phyloP scores from a whole-genome alignment of 2,113 vertebrate species.

The Axis porcinus region DNA sequence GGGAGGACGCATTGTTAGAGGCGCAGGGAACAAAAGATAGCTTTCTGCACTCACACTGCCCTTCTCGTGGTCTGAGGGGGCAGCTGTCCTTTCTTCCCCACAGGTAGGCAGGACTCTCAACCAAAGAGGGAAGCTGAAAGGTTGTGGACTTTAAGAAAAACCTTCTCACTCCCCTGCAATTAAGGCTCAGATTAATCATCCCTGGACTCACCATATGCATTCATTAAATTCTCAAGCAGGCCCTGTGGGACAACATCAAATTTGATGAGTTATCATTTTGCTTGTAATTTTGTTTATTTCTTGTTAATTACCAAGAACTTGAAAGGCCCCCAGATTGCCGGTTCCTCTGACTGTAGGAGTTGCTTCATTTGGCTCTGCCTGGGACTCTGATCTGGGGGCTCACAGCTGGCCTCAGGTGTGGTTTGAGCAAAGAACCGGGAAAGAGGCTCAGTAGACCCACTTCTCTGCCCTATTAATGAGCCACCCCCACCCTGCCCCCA shows the following conservation, averaged over 20 bases:
- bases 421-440: background rate
- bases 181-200: background rate
- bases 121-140: background rate
- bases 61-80: fast-evolving
- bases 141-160: background rate
- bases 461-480: background rate
- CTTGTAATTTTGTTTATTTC: slow-evolving; percentile 40
- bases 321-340: background rate
- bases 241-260: background rate
- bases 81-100: background rate
- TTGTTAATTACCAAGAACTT: background rate
- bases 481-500: background rate
- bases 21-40: background rate
- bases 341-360: background rate
- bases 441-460: background rate
- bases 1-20: too few species aligned
- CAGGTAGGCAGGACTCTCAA: too few species aligned
- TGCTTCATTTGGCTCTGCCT: background rate
- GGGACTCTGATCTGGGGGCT: background rate
- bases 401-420: background rate
- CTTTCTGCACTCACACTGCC: background rate
- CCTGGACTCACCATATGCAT: background rate
- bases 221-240: background rate
- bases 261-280: slow-evolving; percentile 34
- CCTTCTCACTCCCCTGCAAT: background rate